Evolutionary conservation across 2,113 vertebrate species (phyloP).

Genomic region (Leucoraja erinaceus): DNA sequence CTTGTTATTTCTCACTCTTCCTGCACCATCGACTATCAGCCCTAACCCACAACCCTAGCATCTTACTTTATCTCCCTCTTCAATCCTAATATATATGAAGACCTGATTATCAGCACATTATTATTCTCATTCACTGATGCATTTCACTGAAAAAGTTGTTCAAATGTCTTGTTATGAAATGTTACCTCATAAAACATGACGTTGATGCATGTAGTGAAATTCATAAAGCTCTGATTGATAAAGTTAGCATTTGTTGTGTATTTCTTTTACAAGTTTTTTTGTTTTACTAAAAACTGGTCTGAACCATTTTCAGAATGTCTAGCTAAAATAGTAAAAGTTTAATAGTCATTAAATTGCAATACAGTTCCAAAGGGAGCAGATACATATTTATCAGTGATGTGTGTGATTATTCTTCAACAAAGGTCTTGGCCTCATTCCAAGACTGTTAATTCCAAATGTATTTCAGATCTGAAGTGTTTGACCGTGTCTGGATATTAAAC

Average conservation of each 20-base stretch:
- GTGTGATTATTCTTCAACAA: slow-evolving; percentile 36
- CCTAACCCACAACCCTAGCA: too few relatives aligned
- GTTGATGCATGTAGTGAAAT: background rate
- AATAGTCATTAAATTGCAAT: slow-evolving; percentile 28
- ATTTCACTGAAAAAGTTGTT: background rate
- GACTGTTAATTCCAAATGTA: slow-evolving; percentile 36
- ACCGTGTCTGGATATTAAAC: slow-evolving; percentile 43
- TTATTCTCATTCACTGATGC: background rate
- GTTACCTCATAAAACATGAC: background rate
- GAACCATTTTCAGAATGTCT: background rate
- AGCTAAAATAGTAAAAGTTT: background rate
- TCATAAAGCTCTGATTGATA: background rate
- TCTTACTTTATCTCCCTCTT: background rate
- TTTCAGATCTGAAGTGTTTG: slow-evolving; percentile 39
- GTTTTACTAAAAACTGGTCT: background rate
- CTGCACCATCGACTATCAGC: too few relatives aligned
- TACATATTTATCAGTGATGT: slow-evolving; percentile 40
- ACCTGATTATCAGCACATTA: background rate
- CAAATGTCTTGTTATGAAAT: background rate
- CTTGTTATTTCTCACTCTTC: background rate
- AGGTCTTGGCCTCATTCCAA: slow-evolving; percentile 24
- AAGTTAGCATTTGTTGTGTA: too few relatives aligned
- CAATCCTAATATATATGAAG: background rate
- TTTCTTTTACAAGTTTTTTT: background rate
- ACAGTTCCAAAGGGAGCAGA: background rate